Evolutionary conservation across 2,888 invertebrate genomes (phyloP).

Genomic region (Diadegma fenestrale): DNA sequence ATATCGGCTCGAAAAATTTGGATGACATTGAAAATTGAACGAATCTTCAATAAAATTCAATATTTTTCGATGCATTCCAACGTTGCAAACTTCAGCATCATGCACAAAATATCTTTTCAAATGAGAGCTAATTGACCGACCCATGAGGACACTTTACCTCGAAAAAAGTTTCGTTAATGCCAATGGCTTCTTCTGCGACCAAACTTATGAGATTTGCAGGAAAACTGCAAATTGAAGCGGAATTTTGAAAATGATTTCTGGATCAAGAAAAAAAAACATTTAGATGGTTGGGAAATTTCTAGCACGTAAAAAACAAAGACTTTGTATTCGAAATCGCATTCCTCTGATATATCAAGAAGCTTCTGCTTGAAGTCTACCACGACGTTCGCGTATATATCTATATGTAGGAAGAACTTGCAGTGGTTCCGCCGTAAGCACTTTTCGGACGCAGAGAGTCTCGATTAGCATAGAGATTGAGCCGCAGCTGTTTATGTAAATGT

Average conservation of each 20-base stretch:
- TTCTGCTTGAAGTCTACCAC: conserved; percentile 6
- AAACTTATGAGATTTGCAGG: background rate
- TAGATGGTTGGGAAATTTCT: background rate
- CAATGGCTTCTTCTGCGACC: background rate
- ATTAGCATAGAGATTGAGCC: conserved; percentile 84
- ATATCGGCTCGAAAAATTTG: too few relatives aligned
- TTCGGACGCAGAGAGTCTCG: conserved; percentile 80
- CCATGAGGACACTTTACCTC: too few relatives aligned
- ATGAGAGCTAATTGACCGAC: too few relatives aligned
- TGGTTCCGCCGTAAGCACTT: conserved; percentile 72
- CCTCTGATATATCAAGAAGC: conserved; percentile 2
- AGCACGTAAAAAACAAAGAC: background rate
- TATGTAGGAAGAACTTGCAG: conserved; percentile 49
- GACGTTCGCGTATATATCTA: background rate
- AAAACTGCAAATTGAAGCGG: background rate
- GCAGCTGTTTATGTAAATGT: conserved; percentile 83
- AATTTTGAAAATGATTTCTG: background rate
- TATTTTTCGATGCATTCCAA: too few relatives aligned
- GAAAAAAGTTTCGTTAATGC: too few relatives aligned
- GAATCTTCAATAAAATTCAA: too few relatives aligned
- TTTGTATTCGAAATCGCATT: background rate
- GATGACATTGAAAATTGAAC: too few relatives aligned
- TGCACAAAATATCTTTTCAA: too few relatives aligned
- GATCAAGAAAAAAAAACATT: background rate
- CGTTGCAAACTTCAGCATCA: too few relatives aligned